Percentiles rank a stretch among this genome's conserved stretches.
Evolutionary conservation across 2,113 vertebrate genomes (phyloP).

Genomic region (Boulengerochromis microlepis): DNA sequence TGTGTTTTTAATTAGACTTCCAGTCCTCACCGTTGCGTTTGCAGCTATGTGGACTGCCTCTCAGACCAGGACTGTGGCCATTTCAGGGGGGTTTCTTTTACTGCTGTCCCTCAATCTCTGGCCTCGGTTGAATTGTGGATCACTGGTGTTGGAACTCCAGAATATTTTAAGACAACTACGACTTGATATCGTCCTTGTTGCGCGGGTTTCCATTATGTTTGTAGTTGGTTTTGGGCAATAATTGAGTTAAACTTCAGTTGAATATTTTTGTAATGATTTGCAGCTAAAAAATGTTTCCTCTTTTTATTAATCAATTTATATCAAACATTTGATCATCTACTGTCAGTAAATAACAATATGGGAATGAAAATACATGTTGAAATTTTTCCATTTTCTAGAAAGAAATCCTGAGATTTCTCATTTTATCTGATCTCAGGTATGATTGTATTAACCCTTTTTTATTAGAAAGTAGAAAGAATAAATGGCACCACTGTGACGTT

Average conservation of each 20-base stretch:
- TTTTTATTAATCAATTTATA: not conserved
- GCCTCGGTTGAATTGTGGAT: not conserved
- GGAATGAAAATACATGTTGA: not conserved
- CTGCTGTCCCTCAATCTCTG: not conserved
- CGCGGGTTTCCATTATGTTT: not conserved
- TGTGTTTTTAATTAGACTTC: conserved; percentile 77
- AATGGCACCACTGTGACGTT: fast-evolving
- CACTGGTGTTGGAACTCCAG: not conserved
- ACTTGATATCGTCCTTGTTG: not conserved
- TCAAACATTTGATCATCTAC: not conserved
- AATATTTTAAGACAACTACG: not conserved
- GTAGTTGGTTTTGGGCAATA: too few relatives aligned
- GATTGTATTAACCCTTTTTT: fast-evolving
- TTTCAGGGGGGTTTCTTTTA: conserved; percentile 17
- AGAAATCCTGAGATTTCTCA: not conserved
- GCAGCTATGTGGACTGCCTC: conserved; percentile 28
- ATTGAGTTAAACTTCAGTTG: not conserved
- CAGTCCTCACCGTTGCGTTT: conserved; percentile 42
- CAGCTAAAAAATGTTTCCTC: not conserved
- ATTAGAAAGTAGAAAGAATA: not conserved
- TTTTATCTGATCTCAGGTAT: not conserved
- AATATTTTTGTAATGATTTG: not conserved
- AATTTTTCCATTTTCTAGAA: not conserved
- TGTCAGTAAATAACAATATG: not conserved
- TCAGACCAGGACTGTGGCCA: conserved; percentile 11